Conservation (phyloP, 2,888 invertebrate genomes). For the Drosophila monieri region DNA sequence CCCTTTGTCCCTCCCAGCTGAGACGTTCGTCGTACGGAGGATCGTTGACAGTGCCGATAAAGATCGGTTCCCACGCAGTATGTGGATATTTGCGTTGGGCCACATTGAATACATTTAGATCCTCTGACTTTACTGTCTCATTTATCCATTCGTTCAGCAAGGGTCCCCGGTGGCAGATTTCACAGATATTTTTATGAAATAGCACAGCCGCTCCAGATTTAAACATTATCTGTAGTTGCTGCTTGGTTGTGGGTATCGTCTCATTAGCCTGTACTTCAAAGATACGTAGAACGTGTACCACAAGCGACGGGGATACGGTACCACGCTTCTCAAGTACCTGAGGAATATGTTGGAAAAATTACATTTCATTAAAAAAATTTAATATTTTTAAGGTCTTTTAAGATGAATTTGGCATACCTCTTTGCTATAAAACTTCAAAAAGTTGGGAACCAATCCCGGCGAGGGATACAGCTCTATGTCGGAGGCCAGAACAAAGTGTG, state of each 20-base stretch:
- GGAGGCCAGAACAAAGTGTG: constrained; percentile 91
- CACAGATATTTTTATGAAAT: constrained; percentile 60
- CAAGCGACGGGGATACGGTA: neutral
- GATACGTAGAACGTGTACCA: constrained; percentile 61
- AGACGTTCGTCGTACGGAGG: constrained; percentile 94
- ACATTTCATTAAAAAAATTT: neutral
- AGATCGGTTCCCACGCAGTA: constrained; percentile 94
- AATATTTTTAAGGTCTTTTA: too few relatives aligned
- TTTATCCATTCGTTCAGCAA: constrained; percentile 83
- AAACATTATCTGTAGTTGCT: constrained; percentile 53
- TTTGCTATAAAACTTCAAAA: constrained; percentile 90
- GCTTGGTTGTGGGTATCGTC: constrained; percentile 59
- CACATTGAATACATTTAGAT: constrained; percentile 86
- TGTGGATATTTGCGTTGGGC: constrained; percentile 89
- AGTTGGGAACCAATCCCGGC: constrained; percentile 89
- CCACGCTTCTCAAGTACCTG: neutral
- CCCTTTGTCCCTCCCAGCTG: constrained; percentile 93
- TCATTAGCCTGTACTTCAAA: constrained; percentile 56
- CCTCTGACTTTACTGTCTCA: constrained; percentile 13
- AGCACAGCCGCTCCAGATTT: constrained; percentile 27
- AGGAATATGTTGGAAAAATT: neutral
- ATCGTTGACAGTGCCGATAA: constrained; percentile 92
- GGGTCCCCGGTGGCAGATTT: constrained; percentile 49
- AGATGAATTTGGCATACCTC: neutral
- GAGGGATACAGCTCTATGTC: constrained; percentile 95